Evolutionary conservation across 2,888 invertebrate species (phyloP).

Genomic region (Microctonus aethiopoides): DNA sequence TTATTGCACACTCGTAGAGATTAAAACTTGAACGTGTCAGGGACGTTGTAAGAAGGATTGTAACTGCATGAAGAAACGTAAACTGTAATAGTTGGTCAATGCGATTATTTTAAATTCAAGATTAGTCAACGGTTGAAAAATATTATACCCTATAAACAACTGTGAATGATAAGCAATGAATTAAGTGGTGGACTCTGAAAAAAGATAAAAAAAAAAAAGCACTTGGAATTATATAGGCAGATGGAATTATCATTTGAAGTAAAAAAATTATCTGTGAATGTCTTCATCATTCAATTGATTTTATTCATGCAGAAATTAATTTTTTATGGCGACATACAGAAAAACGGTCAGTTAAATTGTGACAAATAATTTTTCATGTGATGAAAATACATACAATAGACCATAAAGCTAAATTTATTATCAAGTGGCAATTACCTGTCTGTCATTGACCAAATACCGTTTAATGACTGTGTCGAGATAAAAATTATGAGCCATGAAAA

Average conservation of each 20-base stretch:
- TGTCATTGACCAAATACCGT: neutral
- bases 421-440: neutral
- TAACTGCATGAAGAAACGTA: neutral
- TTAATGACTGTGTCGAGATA: neutral
- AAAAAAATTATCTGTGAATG: neutral
- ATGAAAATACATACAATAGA: neutral
- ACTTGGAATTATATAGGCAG: neutral
- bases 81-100: neutral
- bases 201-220: too few relatives aligned
- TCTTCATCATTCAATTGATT: neutral
- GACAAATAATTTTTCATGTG: neutral
- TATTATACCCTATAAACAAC: neutral
- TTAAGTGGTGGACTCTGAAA: too few relatives aligned
- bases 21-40: slow-evolving; percentile 8
- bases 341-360: neutral
- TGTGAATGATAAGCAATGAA: neutral
- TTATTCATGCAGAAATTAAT: neutral
- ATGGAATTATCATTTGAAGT: neutral
- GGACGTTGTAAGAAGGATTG: neutral
- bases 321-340: neutral
- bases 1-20: slow-evolving; percentile 3
- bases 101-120: neutral
- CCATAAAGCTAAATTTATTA: neutral
- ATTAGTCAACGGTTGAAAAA: neutral
- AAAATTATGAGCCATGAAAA: neutral